A percentile compares a stretch with the other conserved stretches of the same genome.
Conservation (phyloP, 2,113 vertebrate species). For the Apistogramma diplotaenia region DNA sequence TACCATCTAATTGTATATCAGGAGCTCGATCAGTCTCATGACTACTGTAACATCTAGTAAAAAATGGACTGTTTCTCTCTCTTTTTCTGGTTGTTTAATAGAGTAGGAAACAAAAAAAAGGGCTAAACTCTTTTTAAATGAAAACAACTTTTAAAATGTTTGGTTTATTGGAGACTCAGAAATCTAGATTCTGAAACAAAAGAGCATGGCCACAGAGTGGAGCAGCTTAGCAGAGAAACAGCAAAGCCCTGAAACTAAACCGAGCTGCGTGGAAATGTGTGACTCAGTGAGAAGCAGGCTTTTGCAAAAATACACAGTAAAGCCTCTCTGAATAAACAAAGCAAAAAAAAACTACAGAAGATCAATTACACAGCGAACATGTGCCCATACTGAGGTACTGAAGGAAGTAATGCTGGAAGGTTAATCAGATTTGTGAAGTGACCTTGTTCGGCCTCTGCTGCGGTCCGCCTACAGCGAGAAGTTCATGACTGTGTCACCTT, state of each 20-base stretch:
- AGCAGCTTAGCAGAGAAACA: neutral
- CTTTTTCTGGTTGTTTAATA: neutral
- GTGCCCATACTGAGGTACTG: neutral
- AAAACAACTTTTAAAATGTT: neutral
- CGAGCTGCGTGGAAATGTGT: neutral
- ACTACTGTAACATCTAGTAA: neutral
- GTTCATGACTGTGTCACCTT: neutral
- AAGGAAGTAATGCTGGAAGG: slow-evolving; percentile 1
- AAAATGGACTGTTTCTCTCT: neutral
- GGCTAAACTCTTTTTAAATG: neutral
- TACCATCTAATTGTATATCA: neutral
- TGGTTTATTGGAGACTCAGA: neutral
- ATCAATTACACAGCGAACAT: neutral
- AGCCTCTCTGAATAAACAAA: neutral
- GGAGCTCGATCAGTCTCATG: neutral
- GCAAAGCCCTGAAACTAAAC: neutral
- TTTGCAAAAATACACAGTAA: neutral
- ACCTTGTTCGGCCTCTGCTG: neutral
- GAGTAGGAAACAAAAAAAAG: too few species aligned
- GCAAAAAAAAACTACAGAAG: neutral
- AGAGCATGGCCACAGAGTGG: neutral
- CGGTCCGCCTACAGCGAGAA: neutral
- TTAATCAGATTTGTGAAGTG: slow-evolving; percentile 17
- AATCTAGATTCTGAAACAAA: neutral
- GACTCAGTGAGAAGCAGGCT: neutral